Conservation (phyloP, 2,888 invertebrate genomes). For the Dugesia japonica region DNA sequence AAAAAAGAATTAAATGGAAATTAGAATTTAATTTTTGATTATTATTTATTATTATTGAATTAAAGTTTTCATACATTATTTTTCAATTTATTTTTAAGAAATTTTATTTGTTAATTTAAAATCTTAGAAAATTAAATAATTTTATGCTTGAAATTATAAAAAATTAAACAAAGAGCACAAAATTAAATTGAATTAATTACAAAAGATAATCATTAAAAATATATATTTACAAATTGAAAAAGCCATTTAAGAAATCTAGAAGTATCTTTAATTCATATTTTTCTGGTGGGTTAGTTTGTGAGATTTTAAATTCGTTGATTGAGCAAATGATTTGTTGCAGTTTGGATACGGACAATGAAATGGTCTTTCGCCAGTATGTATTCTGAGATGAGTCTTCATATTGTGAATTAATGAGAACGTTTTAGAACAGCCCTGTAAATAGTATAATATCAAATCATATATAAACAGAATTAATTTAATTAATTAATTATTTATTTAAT, state of each 20-base stretch:
- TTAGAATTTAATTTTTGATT: too few species aligned
- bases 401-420: constrained; percentile 88
- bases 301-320: constrained; percentile 89
- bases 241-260: not conserved
- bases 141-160: too few species aligned
- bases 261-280: not conserved
- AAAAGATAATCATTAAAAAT: too few species aligned
- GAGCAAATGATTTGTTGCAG: constrained; percentile 94
- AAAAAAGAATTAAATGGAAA: too few species aligned
- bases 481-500: not conserved
- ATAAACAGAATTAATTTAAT: not conserved
- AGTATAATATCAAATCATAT: too few species aligned
- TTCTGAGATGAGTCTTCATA: constrained; percentile 85
- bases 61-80: too few species aligned
- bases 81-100: too few species aligned
- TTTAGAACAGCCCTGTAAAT: constrained; percentile 66
- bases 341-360: constrained; percentile 96
- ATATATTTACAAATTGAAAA: not conserved
- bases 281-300: constrained; percentile 55
- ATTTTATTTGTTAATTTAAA: too few species aligned
- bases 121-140: too few species aligned
- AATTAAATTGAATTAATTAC: too few species aligned
- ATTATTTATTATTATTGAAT: too few species aligned
- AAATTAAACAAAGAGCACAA: too few species aligned
- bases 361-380: constrained; percentile 84